These are phyloP conservation scores for Osmerus mordax DNA, from an alignment of 2,113 vertebrate genomes.

Conservation along the genomic window DNA sequence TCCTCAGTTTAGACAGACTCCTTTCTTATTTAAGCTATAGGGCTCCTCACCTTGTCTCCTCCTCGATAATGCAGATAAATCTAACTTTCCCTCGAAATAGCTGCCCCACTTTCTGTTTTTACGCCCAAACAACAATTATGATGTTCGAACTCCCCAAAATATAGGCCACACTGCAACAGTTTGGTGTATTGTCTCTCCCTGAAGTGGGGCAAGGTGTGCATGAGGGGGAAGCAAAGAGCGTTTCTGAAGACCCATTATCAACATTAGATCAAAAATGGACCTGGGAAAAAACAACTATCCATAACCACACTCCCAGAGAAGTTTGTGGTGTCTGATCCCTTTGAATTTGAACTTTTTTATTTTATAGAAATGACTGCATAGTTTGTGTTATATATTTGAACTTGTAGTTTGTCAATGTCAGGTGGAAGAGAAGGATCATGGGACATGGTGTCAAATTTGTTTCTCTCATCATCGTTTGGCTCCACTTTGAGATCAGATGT, in stretches of 20 bases:
- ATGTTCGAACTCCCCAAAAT: constrained; percentile 57
- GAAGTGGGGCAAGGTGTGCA: neutral
- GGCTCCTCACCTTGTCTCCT: constrained; percentile 61
- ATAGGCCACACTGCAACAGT: constrained; percentile 28
- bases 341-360: too few species aligned
- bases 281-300: too few species aligned
- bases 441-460: too few species aligned
- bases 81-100: constrained; percentile 68
- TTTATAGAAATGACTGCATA: too few species aligned
- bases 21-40: constrained; percentile 10
- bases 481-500: too few species aligned
- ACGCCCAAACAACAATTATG: constrained; percentile 65
- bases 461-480: too few species aligned
- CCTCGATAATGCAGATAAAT: constrained; percentile 63
- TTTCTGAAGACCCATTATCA: neutral
- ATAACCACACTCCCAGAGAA: too few species aligned
- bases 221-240: neutral
- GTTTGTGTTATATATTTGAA: too few species aligned
- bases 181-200: neutral
- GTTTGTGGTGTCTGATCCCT: too few species aligned
- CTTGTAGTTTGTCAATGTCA: too few species aligned
- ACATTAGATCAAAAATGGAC: too few species aligned
- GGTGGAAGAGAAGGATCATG: too few species aligned
- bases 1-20: neutral
- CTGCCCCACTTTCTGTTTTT: constrained; percentile 69